phyloP scores from a whole-genome alignment of 1,140 invertebrate genomes.

The Lordiphosa stackelbergi region DNA sequence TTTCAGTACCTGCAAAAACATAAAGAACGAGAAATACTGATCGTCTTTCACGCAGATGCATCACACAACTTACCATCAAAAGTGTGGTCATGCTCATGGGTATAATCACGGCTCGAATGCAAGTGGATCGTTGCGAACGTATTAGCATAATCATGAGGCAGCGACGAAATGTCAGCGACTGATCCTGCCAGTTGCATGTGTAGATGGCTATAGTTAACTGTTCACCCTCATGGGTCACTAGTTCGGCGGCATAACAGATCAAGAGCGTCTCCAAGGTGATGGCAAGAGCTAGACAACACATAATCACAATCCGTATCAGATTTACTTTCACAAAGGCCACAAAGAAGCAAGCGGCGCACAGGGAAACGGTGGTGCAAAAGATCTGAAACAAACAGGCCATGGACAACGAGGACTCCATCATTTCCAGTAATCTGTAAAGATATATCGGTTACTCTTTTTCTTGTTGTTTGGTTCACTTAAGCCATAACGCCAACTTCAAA shows the following conservation, averaged over 20 bases:
- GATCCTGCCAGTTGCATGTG: conserved; percentile 53
- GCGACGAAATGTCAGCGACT: conserved; percentile 36
- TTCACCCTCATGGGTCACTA: conserved; percentile 33
- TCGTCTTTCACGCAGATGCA: background rate
- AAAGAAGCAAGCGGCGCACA: conserved; percentile 48
- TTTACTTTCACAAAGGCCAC: conserved; percentile 26
- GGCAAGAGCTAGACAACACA: conserved; percentile 25
- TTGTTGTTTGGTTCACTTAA: background rate
- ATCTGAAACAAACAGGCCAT: conserved; percentile 53
- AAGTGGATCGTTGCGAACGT: conserved; percentile 36
- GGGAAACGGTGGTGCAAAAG: conserved; percentile 34
- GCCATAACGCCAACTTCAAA: conserved; percentile 28
- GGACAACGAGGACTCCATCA: conserved; percentile 33
- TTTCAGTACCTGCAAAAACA: no score
- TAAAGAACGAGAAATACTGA: no score
- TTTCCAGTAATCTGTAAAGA: conserved; percentile 18
- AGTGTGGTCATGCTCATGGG: conserved; percentile 48
- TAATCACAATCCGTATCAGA: conserved; percentile 13
- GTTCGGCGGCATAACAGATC: conserved; percentile 54
- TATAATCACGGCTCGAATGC: conserved; percentile 35
- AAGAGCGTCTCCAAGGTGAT: conserved; percentile 44
- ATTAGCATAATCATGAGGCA: conserved; percentile 37
- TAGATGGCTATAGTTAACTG: conserved; percentile 40
- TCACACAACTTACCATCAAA: conserved; percentile 25
- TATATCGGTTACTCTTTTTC: background rate